phyloP scores from a whole-genome alignment of 2,797 vertebrate genomes.

The Hemibagrus guttatus region DNA sequence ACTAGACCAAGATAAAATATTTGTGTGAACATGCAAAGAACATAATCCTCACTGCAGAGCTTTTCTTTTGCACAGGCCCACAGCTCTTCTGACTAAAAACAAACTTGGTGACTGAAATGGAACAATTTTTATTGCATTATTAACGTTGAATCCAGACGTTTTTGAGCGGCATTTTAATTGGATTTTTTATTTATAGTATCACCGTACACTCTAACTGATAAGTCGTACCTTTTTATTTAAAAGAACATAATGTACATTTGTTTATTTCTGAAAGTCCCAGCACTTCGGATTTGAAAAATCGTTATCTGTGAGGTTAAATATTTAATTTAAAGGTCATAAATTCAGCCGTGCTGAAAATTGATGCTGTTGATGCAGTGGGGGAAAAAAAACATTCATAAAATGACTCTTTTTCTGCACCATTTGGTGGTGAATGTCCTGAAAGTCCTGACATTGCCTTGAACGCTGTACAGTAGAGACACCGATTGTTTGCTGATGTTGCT shows the following conservation, averaged over 20 bases:
- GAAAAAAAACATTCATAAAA: neutral
- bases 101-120: neutral
- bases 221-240: neutral
- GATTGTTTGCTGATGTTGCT: neutral
- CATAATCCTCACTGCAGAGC: neutral
- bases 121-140: neutral
- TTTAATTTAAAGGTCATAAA: neutral
- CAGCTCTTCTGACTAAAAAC: neutral
- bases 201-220: neutral
- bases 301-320: neutral
- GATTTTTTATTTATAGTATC: too few relatives aligned
- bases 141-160: too few relatives aligned
- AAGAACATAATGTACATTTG: neutral
- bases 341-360: neutral
- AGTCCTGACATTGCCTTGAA: neutral
- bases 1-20: neutral
- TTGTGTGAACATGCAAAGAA: neutral
- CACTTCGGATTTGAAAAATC: neutral
- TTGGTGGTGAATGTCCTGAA: neutral
- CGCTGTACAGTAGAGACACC: neutral
- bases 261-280: neutral
- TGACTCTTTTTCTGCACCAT: neutral
- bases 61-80: neutral
- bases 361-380: neutral
- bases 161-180: too few relatives aligned